phyloP scores from a whole-genome alignment of 2,797 vertebrate genomes.

The Poeciliopsis infans region DNA sequence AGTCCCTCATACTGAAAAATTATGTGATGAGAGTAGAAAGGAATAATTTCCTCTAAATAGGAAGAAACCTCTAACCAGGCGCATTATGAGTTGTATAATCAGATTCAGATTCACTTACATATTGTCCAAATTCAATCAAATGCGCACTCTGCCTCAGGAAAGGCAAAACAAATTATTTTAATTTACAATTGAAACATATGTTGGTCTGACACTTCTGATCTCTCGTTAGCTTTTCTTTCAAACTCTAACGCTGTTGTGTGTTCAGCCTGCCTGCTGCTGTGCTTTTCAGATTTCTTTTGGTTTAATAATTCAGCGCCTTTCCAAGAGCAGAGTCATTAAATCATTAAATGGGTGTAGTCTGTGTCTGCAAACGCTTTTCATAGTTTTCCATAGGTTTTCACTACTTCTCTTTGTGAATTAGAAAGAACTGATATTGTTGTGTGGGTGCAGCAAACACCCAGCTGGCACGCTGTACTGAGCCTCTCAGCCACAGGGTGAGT shows the following conservation, averaged over 20 bases:
- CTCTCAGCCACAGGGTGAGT: slow-evolving; percentile 64
- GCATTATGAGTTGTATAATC: background rate
- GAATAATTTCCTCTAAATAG: background rate
- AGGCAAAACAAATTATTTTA: slow-evolving; percentile 22
- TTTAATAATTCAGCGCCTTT: slow-evolving; percentile 41
- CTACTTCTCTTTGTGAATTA: slow-evolving; percentile 46
- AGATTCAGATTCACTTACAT: background rate
- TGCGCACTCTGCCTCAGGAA: slow-evolving; percentile 14
- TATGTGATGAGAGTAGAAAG: background rate
- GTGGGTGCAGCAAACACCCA: slow-evolving; percentile 54
- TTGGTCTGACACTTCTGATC: background rate
- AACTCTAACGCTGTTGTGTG: background rate
- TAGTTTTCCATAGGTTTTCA: slow-evolving; percentile 40
- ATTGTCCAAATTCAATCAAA: background rate
- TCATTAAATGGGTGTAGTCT: slow-evolving; percentile 22
- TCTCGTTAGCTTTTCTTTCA: slow-evolving; percentile 1
- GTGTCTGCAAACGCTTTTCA: slow-evolving; percentile 38
- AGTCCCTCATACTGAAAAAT: background rate
- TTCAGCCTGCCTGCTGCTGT: background rate
- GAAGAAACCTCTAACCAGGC: background rate
- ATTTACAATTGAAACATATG: background rate
- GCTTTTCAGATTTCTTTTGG: slow-evolving; percentile 15
- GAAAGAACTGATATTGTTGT: slow-evolving; percentile 31
- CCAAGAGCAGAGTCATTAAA: slow-evolving; percentile 18
- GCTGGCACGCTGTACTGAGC: slow-evolving; percentile 61